Base-by-base conservation (phyloP, 1,140 invertebrate species). In the Nephila pilipes region DNA sequence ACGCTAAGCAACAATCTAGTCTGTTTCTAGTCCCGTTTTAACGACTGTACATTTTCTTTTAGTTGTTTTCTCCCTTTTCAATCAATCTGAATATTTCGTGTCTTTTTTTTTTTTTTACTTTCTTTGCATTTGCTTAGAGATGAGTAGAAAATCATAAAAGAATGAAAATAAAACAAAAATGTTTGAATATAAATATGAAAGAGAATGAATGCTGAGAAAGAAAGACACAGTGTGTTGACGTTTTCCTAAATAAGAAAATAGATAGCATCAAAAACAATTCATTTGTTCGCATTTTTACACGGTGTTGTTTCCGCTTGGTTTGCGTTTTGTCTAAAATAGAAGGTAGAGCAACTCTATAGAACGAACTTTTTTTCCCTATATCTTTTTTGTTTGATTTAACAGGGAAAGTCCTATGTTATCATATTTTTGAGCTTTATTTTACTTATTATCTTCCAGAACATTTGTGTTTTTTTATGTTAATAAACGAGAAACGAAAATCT, bases 261-360 rank as follows among this genome's bases (percentile, higher is more conserved):
- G 65, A 75, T 75, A 75, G 65, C 65, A 75, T 75, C 65, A 75
- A 29, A 20, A 75, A 75, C 65, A 75, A 75, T 75, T 75, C 65
- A 75, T 75, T 75, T 75, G 65, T 75, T 75, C 65, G 65, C 29
- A 29, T 75, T 75, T 75, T 75, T 75, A 75, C 65, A 32, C 29
- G 65, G 25, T 36, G 65, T 32, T 36, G 65, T 75, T 75, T 75
- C 25, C 65, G 65, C 65, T 75, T 75, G 65, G 65, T 75, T 75
- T 36, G 65, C 65, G 32, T 29, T 75, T 32, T 32, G 65, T 29
- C 65, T 36, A 18, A 75, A 75, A 75, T 75, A 16, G 32, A 32
- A 75, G 65, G 65, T 75, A 75, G n/a, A 75, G 65, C 65, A 75
- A 75, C 29, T 32, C 32, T 75, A 75, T n/a, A n/a, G 8, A 69